Conservation (phyloP, 2,797 vertebrate species). For the Eutrigla gurnardus region DNA sequence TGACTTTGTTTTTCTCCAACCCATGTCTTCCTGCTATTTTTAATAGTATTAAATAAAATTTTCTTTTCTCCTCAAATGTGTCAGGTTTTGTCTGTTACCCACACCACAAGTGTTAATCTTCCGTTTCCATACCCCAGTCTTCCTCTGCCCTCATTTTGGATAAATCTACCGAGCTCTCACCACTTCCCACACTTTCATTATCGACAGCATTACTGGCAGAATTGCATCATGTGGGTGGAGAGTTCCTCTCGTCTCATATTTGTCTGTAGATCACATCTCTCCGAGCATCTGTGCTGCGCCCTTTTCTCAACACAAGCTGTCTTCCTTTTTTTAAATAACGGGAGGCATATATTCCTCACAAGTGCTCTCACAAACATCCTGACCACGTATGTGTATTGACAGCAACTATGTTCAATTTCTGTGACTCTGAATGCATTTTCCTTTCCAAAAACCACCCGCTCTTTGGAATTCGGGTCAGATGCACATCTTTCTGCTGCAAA, state of each 20-base stretch:
- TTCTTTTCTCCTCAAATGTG: not conserved
- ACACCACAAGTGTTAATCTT: not conserved
- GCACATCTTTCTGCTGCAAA: conserved; percentile 5
- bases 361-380: not conserved
- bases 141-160: not conserved
- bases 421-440: not conserved
- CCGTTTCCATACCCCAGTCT: not conserved
- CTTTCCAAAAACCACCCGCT: not conserved
- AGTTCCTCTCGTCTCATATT: conserved; percentile 18
- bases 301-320: not conserved
- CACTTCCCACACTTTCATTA: conserved; percentile 35
- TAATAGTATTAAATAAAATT: too few relatives aligned
- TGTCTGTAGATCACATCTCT: conserved; percentile 8
- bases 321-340: conserved; percentile 16
- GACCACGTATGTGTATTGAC: not conserved
- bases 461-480: not conserved
- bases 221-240: conserved; percentile 26
- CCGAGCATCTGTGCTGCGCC: not conserved
- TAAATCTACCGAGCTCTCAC: conserved; percentile 9
- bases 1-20: too few relatives aligned
- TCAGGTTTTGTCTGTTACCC: not conserved
- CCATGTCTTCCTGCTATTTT: not conserved
- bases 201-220: conserved; percentile 9
- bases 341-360: not conserved
- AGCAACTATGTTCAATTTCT: not conserved